Evolutionary conservation across 2,113 vertebrate species (phyloP).

Genomic region (Piprites chloris): DNA sequence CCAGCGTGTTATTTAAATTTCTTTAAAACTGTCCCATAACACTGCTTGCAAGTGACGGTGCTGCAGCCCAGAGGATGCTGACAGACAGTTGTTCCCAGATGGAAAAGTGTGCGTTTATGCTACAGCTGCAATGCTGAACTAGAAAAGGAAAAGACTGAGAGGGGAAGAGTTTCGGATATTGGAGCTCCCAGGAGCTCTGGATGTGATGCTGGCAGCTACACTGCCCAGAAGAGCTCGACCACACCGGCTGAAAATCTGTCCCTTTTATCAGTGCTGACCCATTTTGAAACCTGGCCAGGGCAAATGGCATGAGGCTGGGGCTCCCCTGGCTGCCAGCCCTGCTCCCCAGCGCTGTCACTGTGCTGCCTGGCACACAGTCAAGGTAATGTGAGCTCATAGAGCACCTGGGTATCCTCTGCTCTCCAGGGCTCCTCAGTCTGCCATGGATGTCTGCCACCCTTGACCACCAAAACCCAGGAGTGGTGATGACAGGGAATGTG

Average conservation of each 20-base stretch:
- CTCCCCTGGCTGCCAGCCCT: not conserved
- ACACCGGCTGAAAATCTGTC: rapidly evolving
- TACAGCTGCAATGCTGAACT: not conserved
- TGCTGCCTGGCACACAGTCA: not conserved
- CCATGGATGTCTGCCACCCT: not conserved
- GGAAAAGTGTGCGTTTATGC: not conserved
- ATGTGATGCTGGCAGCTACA: not conserved
- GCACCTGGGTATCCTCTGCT: not conserved
- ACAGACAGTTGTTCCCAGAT: not conserved
- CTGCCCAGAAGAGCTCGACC: not conserved
- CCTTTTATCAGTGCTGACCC: not conserved
- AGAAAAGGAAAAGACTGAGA: not conserved
- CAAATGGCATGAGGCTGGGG: not conserved
- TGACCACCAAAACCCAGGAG: not conserved
- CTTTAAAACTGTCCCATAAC: not conserved
- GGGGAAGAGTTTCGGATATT: not conserved
- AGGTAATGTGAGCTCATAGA: not conserved
- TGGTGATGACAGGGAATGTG: not conserved
- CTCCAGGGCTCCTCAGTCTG: not conserved
- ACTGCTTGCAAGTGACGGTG: not conserved
- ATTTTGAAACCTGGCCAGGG: not conserved
- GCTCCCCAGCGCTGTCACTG: not conserved
- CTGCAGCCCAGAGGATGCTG: not conserved
- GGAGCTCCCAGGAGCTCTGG: not conserved
- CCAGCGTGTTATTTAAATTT: not conserved